These are phyloP conservation scores for Phortica okadai DNA, from an alignment of 2,888 invertebrate species.

Conservation along the genomic window DNA sequence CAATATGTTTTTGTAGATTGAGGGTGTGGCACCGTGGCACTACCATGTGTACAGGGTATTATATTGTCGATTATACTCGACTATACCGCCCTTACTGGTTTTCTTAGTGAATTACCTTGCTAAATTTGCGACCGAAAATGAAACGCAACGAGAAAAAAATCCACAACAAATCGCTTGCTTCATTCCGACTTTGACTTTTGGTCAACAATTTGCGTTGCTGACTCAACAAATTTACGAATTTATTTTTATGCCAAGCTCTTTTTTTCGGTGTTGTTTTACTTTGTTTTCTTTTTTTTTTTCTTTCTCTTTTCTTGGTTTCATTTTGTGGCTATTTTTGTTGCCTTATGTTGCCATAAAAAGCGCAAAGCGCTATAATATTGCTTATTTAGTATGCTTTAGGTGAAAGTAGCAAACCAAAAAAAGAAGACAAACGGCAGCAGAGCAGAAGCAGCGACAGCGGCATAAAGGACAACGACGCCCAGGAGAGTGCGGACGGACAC, in stretches of 20 bases:
- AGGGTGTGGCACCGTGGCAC: too few species aligned
- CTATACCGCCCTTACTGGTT: too few species aligned
- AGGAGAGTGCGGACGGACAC: not conserved
- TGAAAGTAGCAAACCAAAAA: not conserved
- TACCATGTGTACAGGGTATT: too few species aligned
- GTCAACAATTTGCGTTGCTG: conserved; percentile 51
- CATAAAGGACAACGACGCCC: not conserved
- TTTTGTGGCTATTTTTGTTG: not conserved
- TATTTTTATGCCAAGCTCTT: conserved; percentile 11
- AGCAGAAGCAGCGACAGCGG: not conserved
- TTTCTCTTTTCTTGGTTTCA: not conserved
- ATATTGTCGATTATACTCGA: too few species aligned
- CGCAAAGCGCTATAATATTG: conserved; percentile 18
- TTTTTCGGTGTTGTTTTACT: not conserved
- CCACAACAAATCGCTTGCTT: not conserved
- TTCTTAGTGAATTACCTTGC: conserved; percentile 64
- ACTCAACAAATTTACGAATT: conserved; percentile 21
- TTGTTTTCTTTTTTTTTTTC: not conserved
- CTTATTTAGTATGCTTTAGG: conserved; percentile 18
- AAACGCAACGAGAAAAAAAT: not conserved
- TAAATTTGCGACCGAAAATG: conserved; percentile 24
- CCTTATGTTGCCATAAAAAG: conserved; percentile 6
- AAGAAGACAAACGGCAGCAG: not conserved
- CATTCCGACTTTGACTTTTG: conserved; percentile 51
- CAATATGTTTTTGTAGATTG: too few species aligned